These are phyloP conservation scores for Percina caprodes DNA, from an alignment of 2,113 vertebrate genomes.

Conservation along the genomic window DNA sequence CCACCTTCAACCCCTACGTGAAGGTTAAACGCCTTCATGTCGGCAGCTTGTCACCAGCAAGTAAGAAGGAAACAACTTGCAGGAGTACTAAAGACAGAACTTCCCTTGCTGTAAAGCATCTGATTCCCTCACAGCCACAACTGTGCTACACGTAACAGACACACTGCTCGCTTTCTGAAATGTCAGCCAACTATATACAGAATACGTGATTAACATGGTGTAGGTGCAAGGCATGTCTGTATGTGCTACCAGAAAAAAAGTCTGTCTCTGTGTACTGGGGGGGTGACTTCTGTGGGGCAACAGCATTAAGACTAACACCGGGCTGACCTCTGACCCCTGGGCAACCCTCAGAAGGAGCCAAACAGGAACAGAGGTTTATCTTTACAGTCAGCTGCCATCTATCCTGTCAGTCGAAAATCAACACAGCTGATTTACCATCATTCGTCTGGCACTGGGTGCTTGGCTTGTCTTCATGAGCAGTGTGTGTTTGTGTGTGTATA, in stretches of 20 bases:
- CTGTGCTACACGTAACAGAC: constrained; percentile 3
- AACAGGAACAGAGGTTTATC: constrained; percentile 68
- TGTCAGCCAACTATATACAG: constrained; percentile 13
- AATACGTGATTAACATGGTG: constrained; percentile 18
- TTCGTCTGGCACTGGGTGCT: constrained; percentile 27
- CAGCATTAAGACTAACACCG: constrained; percentile 43
- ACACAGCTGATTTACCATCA: constrained; percentile 64
- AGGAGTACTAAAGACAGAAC: constrained; percentile 21
- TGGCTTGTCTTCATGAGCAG: constrained; percentile 33
- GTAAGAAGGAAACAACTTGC: constrained; percentile 61
- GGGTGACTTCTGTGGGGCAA: constrained; percentile 28
- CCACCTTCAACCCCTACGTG: constrained; percentile 28
- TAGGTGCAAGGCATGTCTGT: constrained; percentile 17
- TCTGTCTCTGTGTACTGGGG: constrained; percentile 27
- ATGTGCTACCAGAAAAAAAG: constrained; percentile 2
- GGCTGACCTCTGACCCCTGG: constrained; percentile 63
- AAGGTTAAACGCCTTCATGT: constrained; percentile 68
- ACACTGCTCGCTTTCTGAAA: not conserved
- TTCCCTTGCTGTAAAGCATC: constrained; percentile 32
- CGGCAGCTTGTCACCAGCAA: constrained; percentile 59
- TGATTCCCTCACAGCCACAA: constrained; percentile 10
- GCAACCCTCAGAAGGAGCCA: constrained; percentile 45
- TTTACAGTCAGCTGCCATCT: constrained; percentile 72
- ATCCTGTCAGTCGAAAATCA: constrained; percentile 63
- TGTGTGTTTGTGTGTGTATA: not conserved